Conservation (phyloP, 2,797 vertebrate species). For the Tenualosa ilisha region DNA sequence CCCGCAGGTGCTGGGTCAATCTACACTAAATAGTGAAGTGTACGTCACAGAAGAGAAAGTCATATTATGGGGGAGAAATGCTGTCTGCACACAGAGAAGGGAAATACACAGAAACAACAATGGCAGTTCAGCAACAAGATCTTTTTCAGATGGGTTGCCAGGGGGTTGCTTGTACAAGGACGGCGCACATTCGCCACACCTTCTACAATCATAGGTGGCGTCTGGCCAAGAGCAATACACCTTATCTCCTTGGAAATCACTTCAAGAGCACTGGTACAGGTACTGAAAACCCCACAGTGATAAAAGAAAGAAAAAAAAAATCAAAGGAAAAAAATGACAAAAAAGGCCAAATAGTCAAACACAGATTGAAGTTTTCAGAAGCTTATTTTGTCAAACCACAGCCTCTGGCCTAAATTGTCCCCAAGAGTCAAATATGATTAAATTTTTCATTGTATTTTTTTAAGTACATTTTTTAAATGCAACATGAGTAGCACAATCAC, state of each 20-base stretch:
- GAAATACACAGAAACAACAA: slow-evolving; percentile 18
- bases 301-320: neutral
- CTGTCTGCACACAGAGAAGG: neutral
- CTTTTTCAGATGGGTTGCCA: slow-evolving; percentile 9
- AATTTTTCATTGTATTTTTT: slow-evolving; percentile 48
- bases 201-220: neutral
- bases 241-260: neutral
- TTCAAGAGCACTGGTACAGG: slow-evolving; percentile 22
- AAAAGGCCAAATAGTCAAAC: slow-evolving; percentile 21
- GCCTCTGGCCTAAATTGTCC: slow-evolving; percentile 47
- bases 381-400: slow-evolving; percentile 32
- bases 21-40: slow-evolving; percentile 30
- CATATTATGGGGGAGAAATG: neutral
- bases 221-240: neutral
- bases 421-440: slow-evolving; percentile 54
- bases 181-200: neutral
- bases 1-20: slow-evolving; percentile 55
- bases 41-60: slow-evolving; percentile 35
- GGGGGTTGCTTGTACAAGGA: neutral
- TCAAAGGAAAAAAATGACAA: neutral
- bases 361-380: slow-evolving; percentile 29
- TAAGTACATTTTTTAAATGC: slow-evolving; percentile 71
- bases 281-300: neutral
- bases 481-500: slow-evolving; percentile 75
- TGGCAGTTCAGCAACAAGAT: slow-evolving; percentile 17